Evolutionary conservation across 2,113 vertebrate species (phyloP), one percentile per base, ranked within the genome.

Genomic region (Eidolon helvum): DNA sequence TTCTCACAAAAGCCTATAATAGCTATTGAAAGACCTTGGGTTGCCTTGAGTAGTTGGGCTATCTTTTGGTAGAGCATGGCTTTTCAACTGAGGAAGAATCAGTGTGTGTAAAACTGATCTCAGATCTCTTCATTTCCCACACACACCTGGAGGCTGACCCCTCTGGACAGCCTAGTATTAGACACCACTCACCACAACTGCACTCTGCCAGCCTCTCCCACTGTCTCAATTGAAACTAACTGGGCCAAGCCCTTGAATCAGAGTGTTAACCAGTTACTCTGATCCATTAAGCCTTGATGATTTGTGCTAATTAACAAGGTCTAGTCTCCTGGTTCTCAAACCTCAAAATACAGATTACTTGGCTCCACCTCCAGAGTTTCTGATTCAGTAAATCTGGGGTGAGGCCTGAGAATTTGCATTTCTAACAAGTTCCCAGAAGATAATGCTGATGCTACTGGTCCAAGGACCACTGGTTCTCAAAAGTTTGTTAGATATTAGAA

Each of bases 281-380:
- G 43, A 71, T 59, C 84, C 79, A 87, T 79, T 86, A 74, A 74
- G 21, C 22, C 43, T 90, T 33, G 45, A 48, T 83, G 72, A 97
- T 69, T 50, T 12, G 1, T 40, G 50, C 33, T 90, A 55, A 82
- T 66, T 35, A 82, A 24, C 14, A 57, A 95, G 33, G 35, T 69
- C 43, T 86, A 43, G 40, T 40, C 26, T 40, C 43, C 38, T 94
- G 57, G 48, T 53, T 93, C 53, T 90, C 28, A 30, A 38, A 50
- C 7, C 68, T 82, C 16, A 43, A 90, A 66, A n/a, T 74, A 61
- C n/a, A 53, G 69, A 79, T 30, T 48, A 24, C 28, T 80, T 10
- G 40, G 24, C 59, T 69, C 10, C 8, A 68, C 7, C 7, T 28
- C 55, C 38, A 83, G 28, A 66, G 11, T 53, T 83, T 84, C 57